These are phyloP conservation scores for Alviniconcha strummeri DNA, from an alignment of 2,888 invertebrate species.

Conservation along the genomic window DNA sequence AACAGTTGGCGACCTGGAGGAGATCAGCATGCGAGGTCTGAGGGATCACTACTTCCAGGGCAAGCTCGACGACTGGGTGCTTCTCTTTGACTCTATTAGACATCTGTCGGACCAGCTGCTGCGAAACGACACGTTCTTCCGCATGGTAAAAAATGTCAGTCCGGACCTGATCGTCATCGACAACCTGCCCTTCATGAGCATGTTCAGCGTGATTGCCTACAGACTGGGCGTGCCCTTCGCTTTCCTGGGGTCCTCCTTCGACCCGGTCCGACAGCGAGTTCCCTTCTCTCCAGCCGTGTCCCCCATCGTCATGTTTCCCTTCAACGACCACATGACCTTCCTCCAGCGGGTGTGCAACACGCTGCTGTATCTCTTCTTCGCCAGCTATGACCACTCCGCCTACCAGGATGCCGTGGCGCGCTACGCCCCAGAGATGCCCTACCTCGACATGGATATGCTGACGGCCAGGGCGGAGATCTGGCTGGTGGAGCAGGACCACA, in stretches of 20 bases:
- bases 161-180: slow-evolving; percentile 36
- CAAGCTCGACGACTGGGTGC: neutral
- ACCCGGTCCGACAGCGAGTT: slow-evolving; percentile 15
- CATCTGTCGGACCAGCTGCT: neutral
- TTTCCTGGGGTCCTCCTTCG: slow-evolving; percentile 28
- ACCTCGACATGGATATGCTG: slow-evolving; percentile 26
- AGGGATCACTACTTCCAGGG: slow-evolving; percentile 6
- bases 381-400: neutral
- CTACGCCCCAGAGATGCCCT: slow-evolving; percentile 37
- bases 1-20: neutral
- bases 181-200: neutral
- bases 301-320: neutral
- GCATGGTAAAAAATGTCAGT: slow-evolving; percentile 1
- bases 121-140: slow-evolving; percentile 7
- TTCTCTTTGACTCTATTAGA: too few relatives aligned
- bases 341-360: slow-evolving; percentile 5
- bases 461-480: slow-evolving; percentile 38
- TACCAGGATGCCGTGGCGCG: slow-evolving; percentile 14
- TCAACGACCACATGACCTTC: slow-evolving; percentile 13
- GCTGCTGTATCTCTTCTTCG: neutral
- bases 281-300: slow-evolving; percentile 24
- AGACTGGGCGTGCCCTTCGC: slow-evolving; percentile 31
- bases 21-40: neutral
- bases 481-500: slow-evolving; percentile 42
- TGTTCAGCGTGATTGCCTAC: slow-evolving; percentile 33